Evolutionary conservation across 2,113 vertebrate species (phyloP).

Genomic region (Danionella cerebrum): DNA sequence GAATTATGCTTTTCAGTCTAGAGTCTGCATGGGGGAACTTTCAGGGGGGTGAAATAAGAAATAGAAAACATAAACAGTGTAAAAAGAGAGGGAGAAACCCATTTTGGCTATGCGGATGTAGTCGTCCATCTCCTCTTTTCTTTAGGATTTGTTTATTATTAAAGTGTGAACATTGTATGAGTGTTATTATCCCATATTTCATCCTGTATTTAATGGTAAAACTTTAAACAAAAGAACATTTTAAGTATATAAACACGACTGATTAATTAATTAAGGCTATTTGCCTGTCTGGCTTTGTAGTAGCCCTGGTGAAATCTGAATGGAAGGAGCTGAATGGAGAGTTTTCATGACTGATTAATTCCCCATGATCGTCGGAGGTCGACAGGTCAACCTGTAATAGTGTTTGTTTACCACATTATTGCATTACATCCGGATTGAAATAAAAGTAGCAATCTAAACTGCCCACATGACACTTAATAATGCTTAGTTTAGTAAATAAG

Average conservation of each 20-base stretch:
- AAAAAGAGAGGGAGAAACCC: no score
- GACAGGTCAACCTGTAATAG: neutral
- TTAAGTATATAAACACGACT: neutral
- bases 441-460: neutral
- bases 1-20: no score
- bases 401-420: conserved; percentile 23
- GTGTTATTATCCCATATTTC: neutral
- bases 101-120: no score
- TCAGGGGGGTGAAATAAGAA: no score
- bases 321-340: neutral
- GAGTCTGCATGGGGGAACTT: no score
- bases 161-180: no score
- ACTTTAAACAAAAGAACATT: no score
- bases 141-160: no score
- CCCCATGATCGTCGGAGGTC: conserved; percentile 3
- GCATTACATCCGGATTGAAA: conserved; percentile 18
- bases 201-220: no score
- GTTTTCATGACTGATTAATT: neutral
- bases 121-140: no score
- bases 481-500: neutral
- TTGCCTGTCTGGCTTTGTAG: neutral
- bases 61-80: no score
- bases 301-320: neutral
- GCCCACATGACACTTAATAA: conserved; percentile 10
- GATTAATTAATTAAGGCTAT: neutral